Evolutionary conservation across 2,888 invertebrate genomes (phyloP), one percentile per base, ranked within the genome.

Genomic region (Sinopyrophorus schimmeli): DNA sequence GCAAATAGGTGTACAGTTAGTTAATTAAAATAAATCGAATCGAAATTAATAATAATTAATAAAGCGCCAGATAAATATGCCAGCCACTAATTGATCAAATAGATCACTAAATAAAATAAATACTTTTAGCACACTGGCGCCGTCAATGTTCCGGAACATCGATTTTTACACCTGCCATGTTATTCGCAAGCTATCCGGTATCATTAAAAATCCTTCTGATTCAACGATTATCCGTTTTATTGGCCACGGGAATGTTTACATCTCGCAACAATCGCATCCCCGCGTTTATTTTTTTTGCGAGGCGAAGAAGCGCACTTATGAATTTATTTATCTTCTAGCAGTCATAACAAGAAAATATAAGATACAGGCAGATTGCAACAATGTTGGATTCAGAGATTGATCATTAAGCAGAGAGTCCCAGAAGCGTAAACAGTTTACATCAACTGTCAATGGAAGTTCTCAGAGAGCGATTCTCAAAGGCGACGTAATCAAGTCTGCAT

Each of bases 131-230:
- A 31, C 20, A 4, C 6, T 12, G 35, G 48, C 48, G 48, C 48
- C 48, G 32, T 17, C 41, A 48, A 34, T 43, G 37, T 47, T 42
- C 41, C 48, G 44, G 44, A 53, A 53, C 43, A 53, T 47, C 53
- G 40, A 49, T 50, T 44, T 54, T 42, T 47, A 54, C 49, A 54
- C 47, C 49, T 37, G 48, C 47, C 21, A 44, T 24, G 27, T 32
- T 39, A 31, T 47, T 38, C 28, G 21, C 9, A 18, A 37, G n/a
- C 35, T 35, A 35, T 24, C 11, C 4, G 16, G n/a, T 27, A 27
- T 12, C 39, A 39, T 39, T 39, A 39, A 39, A 38, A 39, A 39
- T 26, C 18, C 6, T 15, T 14, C 9, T 35, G 35, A 35, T 35
- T 35, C 24, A 35, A 35, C 24, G 35, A 16, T 21, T 35, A 15